phyloP scores from a whole-genome alignment of 30 jellyfish, hydroid and myxozoan genomes.

The Sanderia malayensis region DNA sequence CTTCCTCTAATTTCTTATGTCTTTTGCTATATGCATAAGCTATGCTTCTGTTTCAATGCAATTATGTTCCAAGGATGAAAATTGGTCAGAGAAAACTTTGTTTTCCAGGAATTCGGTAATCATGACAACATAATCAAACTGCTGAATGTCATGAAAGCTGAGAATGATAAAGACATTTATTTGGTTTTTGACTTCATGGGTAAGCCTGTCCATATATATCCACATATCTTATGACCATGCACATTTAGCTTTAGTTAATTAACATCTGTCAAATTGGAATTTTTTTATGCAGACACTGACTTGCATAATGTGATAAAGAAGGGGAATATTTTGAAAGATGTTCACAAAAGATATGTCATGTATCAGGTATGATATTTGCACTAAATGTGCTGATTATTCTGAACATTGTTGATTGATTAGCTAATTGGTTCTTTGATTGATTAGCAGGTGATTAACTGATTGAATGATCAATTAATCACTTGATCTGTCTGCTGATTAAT shows the following conservation, averaged over 20 bases:
- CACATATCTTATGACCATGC: background rate
- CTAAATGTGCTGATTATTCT: too few relatives aligned
- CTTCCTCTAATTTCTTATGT: too few relatives aligned
- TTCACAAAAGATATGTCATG: slow-evolving; percentile 91
- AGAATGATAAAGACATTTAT: slow-evolving; percentile 95
- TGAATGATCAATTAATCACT: background rate
- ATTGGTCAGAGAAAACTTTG: background rate
- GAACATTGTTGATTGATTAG: too few relatives aligned
- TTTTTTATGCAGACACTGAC: slow-evolving; percentile 78
- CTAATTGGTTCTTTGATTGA: too few relatives aligned
- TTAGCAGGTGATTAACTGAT: too few relatives aligned
- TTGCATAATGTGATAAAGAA: slow-evolving; percentile 92
- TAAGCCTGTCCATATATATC: slow-evolving; percentile 20
- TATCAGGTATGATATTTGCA: slow-evolving; percentile 82
- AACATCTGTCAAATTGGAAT: too few relatives aligned
- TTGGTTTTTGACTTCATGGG: slow-evolving; percentile 99
- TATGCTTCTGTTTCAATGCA: too few relatives aligned
- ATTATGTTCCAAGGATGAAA: too few relatives aligned
- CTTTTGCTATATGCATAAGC: too few relatives aligned
- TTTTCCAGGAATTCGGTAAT: slow-evolving; percentile 91
- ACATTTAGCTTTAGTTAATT: background rate
- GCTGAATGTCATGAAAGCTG: slow-evolving; percentile 93
- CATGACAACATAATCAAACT: slow-evolving; percentile 93
- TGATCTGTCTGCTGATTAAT: too few relatives aligned
- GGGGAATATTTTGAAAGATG: slow-evolving; percentile 92